Conservation (phyloP, 1,140 invertebrate species). For the Camponotus vicinus region DNA sequence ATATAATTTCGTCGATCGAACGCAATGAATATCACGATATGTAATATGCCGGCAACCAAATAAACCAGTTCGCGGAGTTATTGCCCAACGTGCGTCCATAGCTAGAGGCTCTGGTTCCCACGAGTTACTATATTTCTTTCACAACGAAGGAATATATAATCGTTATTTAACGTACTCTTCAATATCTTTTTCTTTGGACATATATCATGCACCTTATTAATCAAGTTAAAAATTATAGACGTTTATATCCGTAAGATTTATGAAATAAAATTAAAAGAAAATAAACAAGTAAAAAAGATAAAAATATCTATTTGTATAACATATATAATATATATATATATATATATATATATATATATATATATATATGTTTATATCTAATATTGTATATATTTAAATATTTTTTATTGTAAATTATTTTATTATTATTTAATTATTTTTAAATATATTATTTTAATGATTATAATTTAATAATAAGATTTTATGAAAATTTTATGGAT, state of each 20-base stretch:
- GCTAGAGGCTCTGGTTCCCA: slow-evolving; percentile 26
- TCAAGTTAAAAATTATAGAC: neutral
- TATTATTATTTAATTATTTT: neutral
- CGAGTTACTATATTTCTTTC: neutral
- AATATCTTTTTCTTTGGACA: neutral
- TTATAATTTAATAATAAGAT: neutral
- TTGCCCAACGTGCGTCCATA: slow-evolving; percentile 3
- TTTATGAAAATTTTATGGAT: neutral
- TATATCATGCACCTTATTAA: neutral
- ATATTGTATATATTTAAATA: neutral
- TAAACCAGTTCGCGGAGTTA: slow-evolving; percentile 32
- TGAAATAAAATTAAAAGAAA: neutral
- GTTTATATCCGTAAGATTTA: neutral
- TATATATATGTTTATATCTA: neutral
- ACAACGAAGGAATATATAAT: neutral
- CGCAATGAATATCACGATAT: slow-evolving; percentile 15
- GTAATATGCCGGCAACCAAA: slow-evolving; percentile 1
- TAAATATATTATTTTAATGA: slow-evolving; percentile 7
- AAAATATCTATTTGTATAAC: neutral
- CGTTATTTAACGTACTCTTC: slow-evolving; percentile 16
- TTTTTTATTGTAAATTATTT: neutral
- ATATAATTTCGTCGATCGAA: slow-evolving; percentile 34
- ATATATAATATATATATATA: no score
- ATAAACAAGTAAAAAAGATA: neutral
- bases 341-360: neutral